Evolutionary conservation across 2,113 vertebrate species (phyloP), one percentile per base, ranked within the genome.

Genomic region (Numida meleagris): DNA sequence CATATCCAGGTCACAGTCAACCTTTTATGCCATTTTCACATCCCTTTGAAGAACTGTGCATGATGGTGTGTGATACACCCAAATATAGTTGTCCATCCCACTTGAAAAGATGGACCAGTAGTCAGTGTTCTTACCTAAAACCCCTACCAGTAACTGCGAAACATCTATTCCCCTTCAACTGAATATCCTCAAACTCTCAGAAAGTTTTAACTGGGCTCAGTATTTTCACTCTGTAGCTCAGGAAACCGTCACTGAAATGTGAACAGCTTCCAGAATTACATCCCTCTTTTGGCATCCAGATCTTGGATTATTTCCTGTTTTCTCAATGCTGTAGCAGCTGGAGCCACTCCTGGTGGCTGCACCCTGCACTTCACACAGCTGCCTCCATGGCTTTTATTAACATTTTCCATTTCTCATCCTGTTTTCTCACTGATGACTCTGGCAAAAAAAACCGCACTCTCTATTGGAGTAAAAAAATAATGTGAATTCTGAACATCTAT

Each of bases 311-410:
- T 90, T 93, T 96, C 89, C 86, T 95, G 57, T 89, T 83, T 89
- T 94, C 86, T 95, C 89, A 96, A 79, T 93, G 27, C 75, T 68
- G 82, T 58, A 94, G 94, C 95, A 97, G 90, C 95, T 97, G 95
- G 84, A 94, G n/a, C 61, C 94, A 96, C 90, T 96, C 74, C 78
- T 72, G 86, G 73, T 6, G 43, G 38, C 46, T 95, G 51, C 85
- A 93, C 89, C 57, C 88, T 75, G 29, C 73, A 79, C 78, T 95
- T 95, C 92, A 53, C 68, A 84, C 94, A 97, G 95, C 93, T 97
- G 95, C 88, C 66, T 94, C 45, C 61, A 58, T 57, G 83, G 71
- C 45, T 96, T 90, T 91, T 89, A 92, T 87, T 93, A 86, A 96
- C 88, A 46, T 83, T 97, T 95, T 94, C 88, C 61, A 93, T 97